phyloP scores from a whole-genome alignment of 2,888 invertebrate genomes.

The Polyommatus iphigenia region DNA sequence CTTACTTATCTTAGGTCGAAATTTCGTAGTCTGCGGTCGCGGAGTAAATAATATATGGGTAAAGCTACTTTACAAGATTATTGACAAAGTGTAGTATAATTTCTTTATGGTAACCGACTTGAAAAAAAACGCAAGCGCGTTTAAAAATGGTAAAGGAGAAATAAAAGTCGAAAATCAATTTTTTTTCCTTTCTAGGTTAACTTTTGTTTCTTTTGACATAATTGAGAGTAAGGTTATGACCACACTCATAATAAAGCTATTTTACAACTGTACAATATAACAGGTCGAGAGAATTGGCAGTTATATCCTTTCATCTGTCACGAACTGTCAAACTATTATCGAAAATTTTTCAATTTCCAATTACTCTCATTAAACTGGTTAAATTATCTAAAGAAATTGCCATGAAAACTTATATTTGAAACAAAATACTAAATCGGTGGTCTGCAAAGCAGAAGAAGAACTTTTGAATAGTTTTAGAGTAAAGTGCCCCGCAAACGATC shows the following conservation, averaged over 20 bases:
- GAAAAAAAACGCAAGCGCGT: background rate
- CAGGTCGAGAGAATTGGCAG: too few species aligned
- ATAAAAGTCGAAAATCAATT: background rate
- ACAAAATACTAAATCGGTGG: too few species aligned
- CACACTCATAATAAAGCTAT: background rate
- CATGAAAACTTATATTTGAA: too few species aligned
- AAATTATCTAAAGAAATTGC: too few species aligned
- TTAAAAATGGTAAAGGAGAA: conserved; percentile 16
- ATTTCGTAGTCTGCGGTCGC: background rate
- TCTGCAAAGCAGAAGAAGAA: too few species aligned
- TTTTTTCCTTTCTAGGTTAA: background rate
- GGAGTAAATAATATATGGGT: background rate
- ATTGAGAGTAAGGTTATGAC: background rate
- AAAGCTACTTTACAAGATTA: conserved; percentile 19
- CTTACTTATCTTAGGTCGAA: background rate
- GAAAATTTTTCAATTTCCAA: too few species aligned
- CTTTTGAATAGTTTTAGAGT: too few species aligned
- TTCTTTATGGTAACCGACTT: conserved; percentile 4
- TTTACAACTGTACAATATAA: background rate
- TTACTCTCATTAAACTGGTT: too few species aligned
- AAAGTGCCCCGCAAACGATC: too few species aligned
- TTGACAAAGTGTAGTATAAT: conserved; percentile 18
- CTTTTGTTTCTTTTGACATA: background rate
- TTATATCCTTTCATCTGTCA: too few species aligned
- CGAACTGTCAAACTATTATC: too few species aligned